Evolutionary conservation across 1,140 invertebrate species (phyloP).

Genomic region (Eueides isabella): DNA sequence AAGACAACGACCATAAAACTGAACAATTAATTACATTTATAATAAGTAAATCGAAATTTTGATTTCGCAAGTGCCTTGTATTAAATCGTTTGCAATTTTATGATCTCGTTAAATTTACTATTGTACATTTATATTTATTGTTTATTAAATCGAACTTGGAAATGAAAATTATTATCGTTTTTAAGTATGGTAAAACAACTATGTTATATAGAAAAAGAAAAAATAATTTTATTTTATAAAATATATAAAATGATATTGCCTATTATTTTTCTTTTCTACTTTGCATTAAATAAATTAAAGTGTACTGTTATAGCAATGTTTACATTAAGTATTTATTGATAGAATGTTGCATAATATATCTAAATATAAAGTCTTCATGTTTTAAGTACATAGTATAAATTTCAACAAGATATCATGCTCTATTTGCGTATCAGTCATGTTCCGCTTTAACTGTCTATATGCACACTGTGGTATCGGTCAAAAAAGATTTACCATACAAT

Average conservation of each 20-base stretch:
- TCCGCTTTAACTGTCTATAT: constrained; percentile 34
- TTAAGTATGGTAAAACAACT: too few species aligned
- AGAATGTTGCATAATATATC: background rate
- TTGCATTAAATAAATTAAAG: too few species aligned
- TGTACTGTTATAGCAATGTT: too few species aligned
- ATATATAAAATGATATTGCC: too few species aligned
- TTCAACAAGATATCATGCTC: constrained; percentile 57
- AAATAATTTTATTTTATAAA: too few species aligned
- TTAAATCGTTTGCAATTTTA: constrained; percentile 28
- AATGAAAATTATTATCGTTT: background rate
- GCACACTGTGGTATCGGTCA: constrained; percentile 7
- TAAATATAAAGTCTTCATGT: constrained; percentile 39
- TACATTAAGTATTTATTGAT: background rate
- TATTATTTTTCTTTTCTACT: too few species aligned
- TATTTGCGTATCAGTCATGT: constrained; percentile 65
- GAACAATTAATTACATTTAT: background rate
- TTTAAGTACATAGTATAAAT: constrained; percentile 59
- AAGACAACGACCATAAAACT: background rate
- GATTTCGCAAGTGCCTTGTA: constrained; percentile 21
- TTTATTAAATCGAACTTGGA: background rate
- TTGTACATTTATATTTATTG: constrained; percentile 10
- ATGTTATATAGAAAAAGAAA: too few species aligned
- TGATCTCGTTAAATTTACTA: constrained; percentile 22
- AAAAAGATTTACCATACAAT: background rate
- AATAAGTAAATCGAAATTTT: constrained; percentile 2